A percentile compares a stretch with the other conserved stretches of the same genome.
These are phyloP conservation scores for Sprattus sprattus DNA, from an alignment of 2,113 vertebrate species.

Conservation along the genomic window DNA sequence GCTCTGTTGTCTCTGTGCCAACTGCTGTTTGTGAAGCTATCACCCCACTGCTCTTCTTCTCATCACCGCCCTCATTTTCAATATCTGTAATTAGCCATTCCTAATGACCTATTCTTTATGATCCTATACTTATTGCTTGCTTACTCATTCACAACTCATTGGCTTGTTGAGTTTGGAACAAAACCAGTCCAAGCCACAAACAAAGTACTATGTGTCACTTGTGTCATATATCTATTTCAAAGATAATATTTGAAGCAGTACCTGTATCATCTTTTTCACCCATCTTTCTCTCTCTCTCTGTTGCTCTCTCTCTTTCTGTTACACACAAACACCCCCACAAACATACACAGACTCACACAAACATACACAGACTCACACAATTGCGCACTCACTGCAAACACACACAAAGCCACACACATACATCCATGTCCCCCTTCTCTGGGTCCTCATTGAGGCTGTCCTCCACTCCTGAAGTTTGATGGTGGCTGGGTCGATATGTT, in stretches of 20 bases:
- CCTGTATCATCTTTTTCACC: neutral
- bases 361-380: neutral
- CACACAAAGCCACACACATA: neutral
- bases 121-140: conserved; percentile 42
- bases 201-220: neutral
- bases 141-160: conserved; percentile 51
- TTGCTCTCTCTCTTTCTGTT: neutral
- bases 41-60: neutral
- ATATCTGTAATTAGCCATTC: neutral
- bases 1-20: conserved; percentile 39
- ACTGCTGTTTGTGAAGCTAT: conserved; percentile 22
- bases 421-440: neutral
- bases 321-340: neutral
- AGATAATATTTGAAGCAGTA: neutral
- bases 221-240: neutral
- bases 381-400: neutral
- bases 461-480: neutral
- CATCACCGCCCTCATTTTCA: neutral
- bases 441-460: conserved; percentile 21
- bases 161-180: conserved; percentile 20
- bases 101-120: conserved; percentile 43
- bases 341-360: neutral
- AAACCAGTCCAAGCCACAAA: neutral
- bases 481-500: conserved; percentile 42
- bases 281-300: neutral